Base-by-base conservation (phyloP, 2,113 vertebrate genomes). In the Pangasianodon hypophthalmus region DNA sequence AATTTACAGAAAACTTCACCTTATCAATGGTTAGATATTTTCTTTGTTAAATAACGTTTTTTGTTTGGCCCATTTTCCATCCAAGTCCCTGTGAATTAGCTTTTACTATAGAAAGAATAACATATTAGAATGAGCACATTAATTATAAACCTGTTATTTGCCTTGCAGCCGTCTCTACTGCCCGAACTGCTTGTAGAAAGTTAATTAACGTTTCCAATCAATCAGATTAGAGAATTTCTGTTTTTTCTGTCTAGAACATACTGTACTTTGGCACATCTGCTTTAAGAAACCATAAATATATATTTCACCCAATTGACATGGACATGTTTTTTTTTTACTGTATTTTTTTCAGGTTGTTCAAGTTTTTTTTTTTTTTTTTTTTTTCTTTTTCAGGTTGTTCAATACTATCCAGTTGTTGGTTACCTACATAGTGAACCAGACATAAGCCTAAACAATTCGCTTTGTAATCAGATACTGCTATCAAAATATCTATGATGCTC, bases 391-490 rank as follows among this genome's bases (percentile, higher is more conserved):
- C 19, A 52, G 14, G 7, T 73, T 16, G 16, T 48, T 46, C 24
- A 3, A n/a, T n/a, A n/a, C n/a, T n/a, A 26, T 13, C 44, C 26
- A 48, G 10, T 77, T 77, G 37, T 75, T 75, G 32, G 32, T n/a
- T n/a, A 67, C 29, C 29, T 71, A 29, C 24, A 2, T 14, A 1
- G 18, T 44, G 18, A 44, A 75, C 24, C 2, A 21, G 9, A 77
- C 44, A 48, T 5, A 29, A 46, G 7, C 21, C 26, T 19, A 54
- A 54, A 54, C 26, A 81, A 0, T 54, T 50, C 2, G 0, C 2
- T 82, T 82, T 18, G 50, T 82, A 82, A 82, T 80, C 77, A 80
- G 77, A 80, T 83, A 37, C 52, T 37, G 50, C 32, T 58, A 58
- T 56, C n/a, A 58, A 83, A 58, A 24, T 83, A 11, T 6, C 32